These are phyloP conservation scores for Pocillopora damicornis DNA, from an alignment of 64 coral and sea anemone genomes.

Conservation along the genomic window DNA sequence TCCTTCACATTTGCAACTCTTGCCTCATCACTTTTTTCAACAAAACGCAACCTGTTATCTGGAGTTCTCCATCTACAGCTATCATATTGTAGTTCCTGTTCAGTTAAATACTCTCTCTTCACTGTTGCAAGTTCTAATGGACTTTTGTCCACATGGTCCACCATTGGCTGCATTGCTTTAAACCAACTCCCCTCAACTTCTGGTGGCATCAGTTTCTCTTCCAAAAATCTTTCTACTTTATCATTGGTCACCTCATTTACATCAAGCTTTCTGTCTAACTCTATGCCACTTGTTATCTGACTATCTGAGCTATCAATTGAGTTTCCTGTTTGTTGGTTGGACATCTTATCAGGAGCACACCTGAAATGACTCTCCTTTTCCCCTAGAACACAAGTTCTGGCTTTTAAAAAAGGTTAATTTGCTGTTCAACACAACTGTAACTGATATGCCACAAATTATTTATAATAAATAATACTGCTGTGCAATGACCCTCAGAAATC, in stretches of 20 bases:
- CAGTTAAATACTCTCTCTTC: neutral
- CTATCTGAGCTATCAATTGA: neutral
- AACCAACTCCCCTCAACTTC: neutral
- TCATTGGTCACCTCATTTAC: neutral
- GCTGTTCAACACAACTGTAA: too few relatives aligned
- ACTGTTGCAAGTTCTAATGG: neutral
- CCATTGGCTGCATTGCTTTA: neutral
- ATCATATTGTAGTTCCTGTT: neutral
- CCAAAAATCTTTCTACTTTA: neutral
- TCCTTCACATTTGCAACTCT: neutral
- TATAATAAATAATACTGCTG: too few relatives aligned
- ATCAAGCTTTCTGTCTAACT: neutral
- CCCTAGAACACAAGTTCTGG: conserved; percentile 1
- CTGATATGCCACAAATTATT: too few relatives aligned
- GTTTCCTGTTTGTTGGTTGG: neutral
- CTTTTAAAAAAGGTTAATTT: too few relatives aligned
- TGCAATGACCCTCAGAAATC: too few relatives aligned
- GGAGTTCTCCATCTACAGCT: neutral
- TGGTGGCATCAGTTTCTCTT: neutral
- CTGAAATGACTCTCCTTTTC: neutral
- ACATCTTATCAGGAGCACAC: neutral
- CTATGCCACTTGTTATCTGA: neutral
- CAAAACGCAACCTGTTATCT: neutral
- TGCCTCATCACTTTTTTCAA: neutral
- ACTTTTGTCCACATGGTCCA: neutral